phyloP scores from a whole-genome alignment of 2,888 invertebrate genomes.

The Tetragonisca angustula region DNA sequence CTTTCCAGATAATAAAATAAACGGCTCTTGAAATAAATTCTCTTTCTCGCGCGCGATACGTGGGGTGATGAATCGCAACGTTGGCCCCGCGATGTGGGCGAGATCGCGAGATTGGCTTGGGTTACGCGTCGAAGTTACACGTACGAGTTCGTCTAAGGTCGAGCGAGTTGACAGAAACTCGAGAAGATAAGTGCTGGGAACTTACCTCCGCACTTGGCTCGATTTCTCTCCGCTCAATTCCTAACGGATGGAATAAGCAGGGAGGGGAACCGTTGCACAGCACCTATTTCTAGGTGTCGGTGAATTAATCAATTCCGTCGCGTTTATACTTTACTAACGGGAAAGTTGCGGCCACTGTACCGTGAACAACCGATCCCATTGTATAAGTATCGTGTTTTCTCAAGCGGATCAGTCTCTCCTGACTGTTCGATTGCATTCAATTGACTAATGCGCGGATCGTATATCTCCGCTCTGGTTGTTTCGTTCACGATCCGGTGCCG shows the following conservation, averaged over 20 bases:
- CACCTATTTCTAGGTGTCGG: not conserved
- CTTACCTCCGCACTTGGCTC: not conserved
- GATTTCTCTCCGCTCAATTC: not conserved
- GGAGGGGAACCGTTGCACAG: not conserved
- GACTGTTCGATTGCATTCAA: not conserved
- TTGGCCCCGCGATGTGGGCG: not conserved
- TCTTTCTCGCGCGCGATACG: too few relatives aligned
- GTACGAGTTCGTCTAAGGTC: not conserved
- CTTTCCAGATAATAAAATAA: too few relatives aligned
- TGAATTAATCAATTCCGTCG: not conserved
- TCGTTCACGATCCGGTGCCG: not conserved
- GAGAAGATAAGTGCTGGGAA: slow-evolving; percentile 1
- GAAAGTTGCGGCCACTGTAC: not conserved
- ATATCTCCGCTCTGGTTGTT: not conserved
- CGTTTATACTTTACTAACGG: not conserved
- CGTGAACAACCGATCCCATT: not conserved
- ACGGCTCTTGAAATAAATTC: too few relatives aligned
- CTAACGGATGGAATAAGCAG: not conserved
- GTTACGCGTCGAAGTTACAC: not conserved
- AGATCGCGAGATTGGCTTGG: not conserved
- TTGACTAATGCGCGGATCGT: not conserved
- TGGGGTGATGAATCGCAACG: not conserved
- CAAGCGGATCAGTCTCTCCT: not conserved
- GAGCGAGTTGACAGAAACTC: not conserved
- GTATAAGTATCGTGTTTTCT: slow-evolving; percentile 3